phyloP scores from a whole-genome alignment of 2,113 vertebrate species.

The Eolophus roseicapilla region DNA sequence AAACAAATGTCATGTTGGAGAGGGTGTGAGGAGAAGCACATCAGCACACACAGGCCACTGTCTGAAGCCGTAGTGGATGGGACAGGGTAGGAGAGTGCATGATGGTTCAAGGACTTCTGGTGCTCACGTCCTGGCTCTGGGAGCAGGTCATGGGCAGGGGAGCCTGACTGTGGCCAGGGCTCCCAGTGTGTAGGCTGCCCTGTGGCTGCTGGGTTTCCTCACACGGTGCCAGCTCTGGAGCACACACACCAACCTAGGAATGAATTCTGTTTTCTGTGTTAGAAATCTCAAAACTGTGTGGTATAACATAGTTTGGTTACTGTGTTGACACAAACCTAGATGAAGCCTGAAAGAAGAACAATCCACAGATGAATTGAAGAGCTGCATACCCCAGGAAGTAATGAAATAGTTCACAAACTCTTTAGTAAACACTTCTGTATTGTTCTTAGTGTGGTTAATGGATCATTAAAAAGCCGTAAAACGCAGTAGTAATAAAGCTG shows the following conservation, averaged over 20 bases:
- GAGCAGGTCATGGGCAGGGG: too few species aligned
- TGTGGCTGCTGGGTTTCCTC: too few species aligned
- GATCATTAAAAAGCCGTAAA: neutral
- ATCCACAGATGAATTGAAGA: neutral
- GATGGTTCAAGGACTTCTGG: neutral
- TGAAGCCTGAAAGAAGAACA: neutral
- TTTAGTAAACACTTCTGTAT: neutral
- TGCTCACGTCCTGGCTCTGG: accelerated
- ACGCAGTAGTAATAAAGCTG: neutral
- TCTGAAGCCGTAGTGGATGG: accelerated
- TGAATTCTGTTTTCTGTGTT: neutral
- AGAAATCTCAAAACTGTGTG: neutral
- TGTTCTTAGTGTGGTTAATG: neutral
- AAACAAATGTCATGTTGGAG: neutral
- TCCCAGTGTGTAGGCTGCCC: neutral
- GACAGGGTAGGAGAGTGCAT: neutral
- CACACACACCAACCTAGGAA: neutral
- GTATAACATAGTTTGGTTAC: neutral
- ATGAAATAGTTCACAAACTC: neutral
- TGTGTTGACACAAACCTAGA: neutral
- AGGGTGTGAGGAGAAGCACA: neutral
- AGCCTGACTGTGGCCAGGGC: too few species aligned
- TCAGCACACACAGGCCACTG: neutral
- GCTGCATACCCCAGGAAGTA: neutral
- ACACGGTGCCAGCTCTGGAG: accelerated